Conservation (phyloP, 1,140 invertebrate genomes). For the Ooceraea biroi region DNA sequence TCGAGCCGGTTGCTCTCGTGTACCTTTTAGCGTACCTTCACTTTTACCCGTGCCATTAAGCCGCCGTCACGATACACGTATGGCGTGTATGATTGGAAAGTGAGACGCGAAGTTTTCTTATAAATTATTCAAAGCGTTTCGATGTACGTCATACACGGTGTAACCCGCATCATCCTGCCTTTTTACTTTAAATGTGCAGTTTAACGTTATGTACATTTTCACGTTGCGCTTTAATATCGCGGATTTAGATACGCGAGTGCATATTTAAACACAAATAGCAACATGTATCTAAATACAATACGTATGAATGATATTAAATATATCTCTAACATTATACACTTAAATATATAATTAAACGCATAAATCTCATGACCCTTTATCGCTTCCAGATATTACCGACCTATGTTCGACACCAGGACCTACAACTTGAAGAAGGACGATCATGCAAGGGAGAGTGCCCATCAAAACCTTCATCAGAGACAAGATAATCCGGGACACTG, state of each 20-base stretch:
- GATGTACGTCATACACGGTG: not conserved
- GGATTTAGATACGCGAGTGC: not conserved
- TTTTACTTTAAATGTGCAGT: not conserved
- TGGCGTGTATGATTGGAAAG: slow-evolving; percentile 55
- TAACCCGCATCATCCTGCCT: not conserved
- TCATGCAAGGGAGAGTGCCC: slow-evolving; percentile 43
- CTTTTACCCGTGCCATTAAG: slow-evolving; percentile 59
- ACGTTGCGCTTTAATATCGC: no score
- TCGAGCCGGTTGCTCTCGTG: slow-evolving; percentile 4
- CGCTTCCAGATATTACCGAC: slow-evolving; percentile 71
- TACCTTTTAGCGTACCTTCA: slow-evolving; percentile 51
- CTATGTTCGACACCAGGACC: slow-evolving; percentile 76
- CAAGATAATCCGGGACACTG: slow-evolving; percentile 54
- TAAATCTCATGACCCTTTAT: not conserved
- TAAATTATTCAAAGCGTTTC: slow-evolving; percentile 59
- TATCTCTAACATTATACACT: not conserved
- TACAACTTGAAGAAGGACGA: slow-evolving; percentile 79
- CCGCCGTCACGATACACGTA: slow-evolving; percentile 26
- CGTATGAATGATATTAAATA: no score
- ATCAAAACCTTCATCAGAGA: slow-evolving; percentile 56
- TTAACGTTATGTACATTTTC: no score
- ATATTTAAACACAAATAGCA: not conserved
- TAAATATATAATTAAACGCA: not conserved
- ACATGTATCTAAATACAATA: no score
- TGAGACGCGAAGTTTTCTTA: slow-evolving; percentile 57